phyloP scores from a whole-genome alignment of 2,888 invertebrate species.

The Leptinotarsa tumamoca region DNA sequence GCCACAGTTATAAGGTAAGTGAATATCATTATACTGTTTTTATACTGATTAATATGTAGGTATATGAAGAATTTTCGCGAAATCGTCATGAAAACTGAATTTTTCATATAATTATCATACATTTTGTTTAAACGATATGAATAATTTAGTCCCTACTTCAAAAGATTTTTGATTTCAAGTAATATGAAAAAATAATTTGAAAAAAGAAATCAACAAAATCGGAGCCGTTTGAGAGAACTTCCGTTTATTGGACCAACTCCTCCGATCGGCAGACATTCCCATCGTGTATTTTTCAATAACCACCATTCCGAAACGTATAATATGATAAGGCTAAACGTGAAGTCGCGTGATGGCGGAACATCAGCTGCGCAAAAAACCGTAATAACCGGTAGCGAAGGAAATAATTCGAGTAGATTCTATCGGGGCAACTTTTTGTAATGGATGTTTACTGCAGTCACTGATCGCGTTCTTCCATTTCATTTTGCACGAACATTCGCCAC shows the following conservation, averaged over 20 bases:
- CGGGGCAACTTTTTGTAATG: constrained; percentile 46
- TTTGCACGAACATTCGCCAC: constrained; percentile 18
- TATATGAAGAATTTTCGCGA: no score
- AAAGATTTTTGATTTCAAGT: no score
- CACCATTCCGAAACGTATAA: constrained; percentile 26
- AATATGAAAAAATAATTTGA: no score
- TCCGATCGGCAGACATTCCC: constrained; percentile 7
- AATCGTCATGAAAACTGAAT: no score
- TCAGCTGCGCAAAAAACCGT: constrained; percentile 55
- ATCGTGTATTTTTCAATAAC: constrained; percentile 31
- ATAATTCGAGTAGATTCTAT: constrained; percentile 57
- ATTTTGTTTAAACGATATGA: no score
- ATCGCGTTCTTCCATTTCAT: constrained; percentile 12
- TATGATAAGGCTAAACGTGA: constrained; percentile 51
- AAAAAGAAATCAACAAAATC: no score
- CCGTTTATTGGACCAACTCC: not conserved
- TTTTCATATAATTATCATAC: no score
- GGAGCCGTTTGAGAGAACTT: no score
- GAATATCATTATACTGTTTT: no score
- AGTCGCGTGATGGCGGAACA: constrained; percentile 59
- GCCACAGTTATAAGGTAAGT: no score
- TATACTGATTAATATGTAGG: no score
- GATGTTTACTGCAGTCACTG: constrained; percentile 47
- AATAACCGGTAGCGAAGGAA: constrained; percentile 58
- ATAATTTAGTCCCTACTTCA: no score